These are phyloP conservation scores for Calliopum simillimum DNA, from an alignment of 2,888 invertebrate genomes.

Conservation along the genomic window DNA sequence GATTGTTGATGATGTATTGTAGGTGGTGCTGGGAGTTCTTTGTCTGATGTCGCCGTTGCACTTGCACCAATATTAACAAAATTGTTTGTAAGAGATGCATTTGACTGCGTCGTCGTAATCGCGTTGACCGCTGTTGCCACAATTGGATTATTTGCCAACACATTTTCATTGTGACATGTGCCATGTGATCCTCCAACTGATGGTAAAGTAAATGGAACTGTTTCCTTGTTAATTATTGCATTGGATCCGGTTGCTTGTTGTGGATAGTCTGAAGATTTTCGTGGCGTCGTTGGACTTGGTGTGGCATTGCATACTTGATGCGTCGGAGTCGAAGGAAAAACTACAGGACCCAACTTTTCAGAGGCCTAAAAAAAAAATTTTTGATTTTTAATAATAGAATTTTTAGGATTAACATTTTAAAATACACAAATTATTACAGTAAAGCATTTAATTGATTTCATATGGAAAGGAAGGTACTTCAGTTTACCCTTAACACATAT, in stretches of 20 bases:
- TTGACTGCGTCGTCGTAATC: slow-evolving; percentile 52
- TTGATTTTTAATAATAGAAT: background rate
- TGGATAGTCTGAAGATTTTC: slow-evolving; percentile 76
- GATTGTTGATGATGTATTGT: slow-evolving; percentile 36
- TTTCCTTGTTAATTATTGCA: slow-evolving; percentile 44
- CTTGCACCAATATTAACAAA: slow-evolving; percentile 16
- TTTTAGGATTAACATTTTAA: background rate
- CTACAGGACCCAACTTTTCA: slow-evolving; percentile 78
- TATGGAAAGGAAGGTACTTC: too few species aligned
- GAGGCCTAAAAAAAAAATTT: slow-evolving; percentile 74
- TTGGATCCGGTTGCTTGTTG: slow-evolving; percentile 66
- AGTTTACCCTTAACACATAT: too few species aligned
- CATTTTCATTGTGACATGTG: slow-evolving; percentile 17
- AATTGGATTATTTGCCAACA: slow-evolving; percentile 65
- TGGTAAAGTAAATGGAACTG: slow-evolving; percentile 35
- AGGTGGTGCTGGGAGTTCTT: slow-evolving; percentile 40
- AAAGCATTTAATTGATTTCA: too few species aligned
- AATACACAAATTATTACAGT: too few species aligned
- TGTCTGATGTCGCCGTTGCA: slow-evolving; percentile 38
- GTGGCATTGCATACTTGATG: slow-evolving; percentile 63
- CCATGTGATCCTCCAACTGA: slow-evolving; percentile 17
- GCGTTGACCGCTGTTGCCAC: slow-evolving; percentile 39
- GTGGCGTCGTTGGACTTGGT: slow-evolving; percentile 72
- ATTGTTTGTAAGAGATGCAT: slow-evolving; percentile 44
- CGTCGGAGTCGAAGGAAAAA: slow-evolving; percentile 75